A percentile compares a stretch with the other conserved stretches of the same genome.
phyloP scores from a whole-genome alignment of 2,113 vertebrate genomes.

The Hippocampus barbouri region DNA sequence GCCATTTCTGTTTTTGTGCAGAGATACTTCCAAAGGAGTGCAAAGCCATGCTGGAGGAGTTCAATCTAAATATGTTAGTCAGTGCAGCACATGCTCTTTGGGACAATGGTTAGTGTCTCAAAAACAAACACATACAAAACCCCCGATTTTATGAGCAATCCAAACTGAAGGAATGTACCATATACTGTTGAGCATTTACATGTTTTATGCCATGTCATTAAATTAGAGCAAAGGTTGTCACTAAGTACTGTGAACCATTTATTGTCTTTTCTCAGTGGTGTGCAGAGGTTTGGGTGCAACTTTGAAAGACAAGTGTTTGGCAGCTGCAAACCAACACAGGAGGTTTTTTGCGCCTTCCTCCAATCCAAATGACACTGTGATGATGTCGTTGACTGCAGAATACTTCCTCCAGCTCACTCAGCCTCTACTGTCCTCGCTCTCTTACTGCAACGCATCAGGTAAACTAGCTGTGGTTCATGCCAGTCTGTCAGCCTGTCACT shows the following conservation, averaged over 20 bases:
- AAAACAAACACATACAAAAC: not conserved
- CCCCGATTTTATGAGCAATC: not conserved
- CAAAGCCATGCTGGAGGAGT: constrained; percentile 53
- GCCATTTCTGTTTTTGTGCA: constrained; percentile 32
- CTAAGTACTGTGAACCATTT: too few species aligned
- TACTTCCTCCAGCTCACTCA: constrained; percentile 52
- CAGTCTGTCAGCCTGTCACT: not conserved
- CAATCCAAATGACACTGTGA: constrained; percentile 9
- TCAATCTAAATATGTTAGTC: constrained; percentile 54
- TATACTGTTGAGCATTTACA: not conserved
- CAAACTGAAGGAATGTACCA: not conserved
- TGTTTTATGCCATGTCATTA: not conserved
- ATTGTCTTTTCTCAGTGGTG: constrained; percentile 47
- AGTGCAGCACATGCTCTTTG: constrained; percentile 62
- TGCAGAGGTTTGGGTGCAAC: constrained; percentile 63
- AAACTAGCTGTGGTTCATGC: not conserved
- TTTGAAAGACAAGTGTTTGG: constrained; percentile 69
- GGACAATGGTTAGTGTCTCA: constrained; percentile 72
- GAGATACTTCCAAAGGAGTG: constrained; percentile 58
- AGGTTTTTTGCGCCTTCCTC: constrained; percentile 1
- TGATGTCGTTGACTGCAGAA: constrained; percentile 54
- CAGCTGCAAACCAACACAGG: constrained; percentile 3
- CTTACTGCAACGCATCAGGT: constrained; percentile 30
- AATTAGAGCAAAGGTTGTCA: not conserved
- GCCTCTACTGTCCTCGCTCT: constrained; percentile 53